These are phyloP conservation scores for Gracilinanus agilis DNA, from an alignment of 2,113 vertebrate species.

Conservation along the genomic window DNA sequence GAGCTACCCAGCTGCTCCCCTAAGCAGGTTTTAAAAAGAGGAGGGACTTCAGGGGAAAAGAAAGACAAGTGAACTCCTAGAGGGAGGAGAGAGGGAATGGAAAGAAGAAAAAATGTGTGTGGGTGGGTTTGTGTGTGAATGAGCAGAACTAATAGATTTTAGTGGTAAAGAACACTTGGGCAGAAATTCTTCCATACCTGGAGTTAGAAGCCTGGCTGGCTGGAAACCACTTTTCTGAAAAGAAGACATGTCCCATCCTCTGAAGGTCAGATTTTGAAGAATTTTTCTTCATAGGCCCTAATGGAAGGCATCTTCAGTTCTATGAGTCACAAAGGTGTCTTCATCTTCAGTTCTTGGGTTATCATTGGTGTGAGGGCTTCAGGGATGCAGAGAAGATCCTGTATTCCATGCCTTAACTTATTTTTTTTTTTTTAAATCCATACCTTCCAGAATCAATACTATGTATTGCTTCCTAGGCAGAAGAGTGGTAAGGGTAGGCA, in stretches of 20 bases:
- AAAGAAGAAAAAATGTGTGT: slow-evolving; percentile 13
- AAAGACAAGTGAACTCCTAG: neutral
- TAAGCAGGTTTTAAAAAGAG: neutral
- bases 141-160: neutral
- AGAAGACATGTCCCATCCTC: neutral
- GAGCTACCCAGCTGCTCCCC: no score
- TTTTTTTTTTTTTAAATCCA: no score
- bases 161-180: neutral
- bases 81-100: neutral
- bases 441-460: no score
- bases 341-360: neutral
- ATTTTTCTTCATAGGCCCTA: neutral
- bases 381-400: neutral
- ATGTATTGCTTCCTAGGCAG: no score
- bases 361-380: neutral
- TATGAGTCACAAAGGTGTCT: neutral
- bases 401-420: neutral
- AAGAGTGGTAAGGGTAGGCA: no score
- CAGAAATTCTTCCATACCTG: neutral
- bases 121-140: slow-evolving; percentile 35
- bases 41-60: neutral
- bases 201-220: neutral
- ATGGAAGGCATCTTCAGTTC: neutral
- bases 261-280: neutral
- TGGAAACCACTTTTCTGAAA: neutral